Evolutionary conservation across 2,113 vertebrate genomes (phyloP).

Genomic region (Datnioides undecimradiatus): DNA sequence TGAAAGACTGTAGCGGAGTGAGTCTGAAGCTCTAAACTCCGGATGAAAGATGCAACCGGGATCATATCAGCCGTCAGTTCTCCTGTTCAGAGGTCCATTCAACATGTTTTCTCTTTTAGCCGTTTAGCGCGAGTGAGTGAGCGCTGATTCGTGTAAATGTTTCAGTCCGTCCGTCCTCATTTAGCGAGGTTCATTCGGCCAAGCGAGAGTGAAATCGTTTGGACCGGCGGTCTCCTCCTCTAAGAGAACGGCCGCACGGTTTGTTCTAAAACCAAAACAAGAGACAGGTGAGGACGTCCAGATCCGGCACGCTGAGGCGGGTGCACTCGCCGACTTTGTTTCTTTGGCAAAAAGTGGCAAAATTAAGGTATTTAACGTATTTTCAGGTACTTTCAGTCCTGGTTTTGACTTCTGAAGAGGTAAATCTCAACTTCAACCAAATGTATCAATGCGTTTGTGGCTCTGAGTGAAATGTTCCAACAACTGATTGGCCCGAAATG

Average conservation of each 20-base stretch:
- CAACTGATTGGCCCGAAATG: no score
- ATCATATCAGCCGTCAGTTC: background rate
- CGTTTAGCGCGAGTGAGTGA: background rate
- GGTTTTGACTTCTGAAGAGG: no score
- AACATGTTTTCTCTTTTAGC: background rate
- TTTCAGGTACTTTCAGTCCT: no score
- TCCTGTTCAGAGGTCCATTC: background rate
- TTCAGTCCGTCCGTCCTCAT: background rate
- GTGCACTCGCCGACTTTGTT: background rate
- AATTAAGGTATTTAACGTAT: no score
- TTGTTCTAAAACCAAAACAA: background rate
- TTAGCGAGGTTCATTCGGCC: conserved; percentile 4
- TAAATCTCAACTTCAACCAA: no score
- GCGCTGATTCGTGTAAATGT: background rate
- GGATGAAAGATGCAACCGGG: background rate
- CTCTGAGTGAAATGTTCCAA: no score
- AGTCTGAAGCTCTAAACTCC: background rate
- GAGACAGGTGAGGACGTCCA: background rate
- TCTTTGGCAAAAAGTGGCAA: no score
- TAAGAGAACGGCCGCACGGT: background rate
- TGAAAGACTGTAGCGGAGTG: background rate
- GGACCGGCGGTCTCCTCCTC: conserved; percentile 16
- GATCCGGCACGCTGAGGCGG: background rate
- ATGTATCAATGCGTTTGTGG: no score
- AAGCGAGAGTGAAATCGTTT: conserved; percentile 9